Evolutionary conservation across 1,140 invertebrate species (phyloP), one percentile per base, ranked within the genome.

Genomic region (Drosophila pseudoobscura): DNA sequence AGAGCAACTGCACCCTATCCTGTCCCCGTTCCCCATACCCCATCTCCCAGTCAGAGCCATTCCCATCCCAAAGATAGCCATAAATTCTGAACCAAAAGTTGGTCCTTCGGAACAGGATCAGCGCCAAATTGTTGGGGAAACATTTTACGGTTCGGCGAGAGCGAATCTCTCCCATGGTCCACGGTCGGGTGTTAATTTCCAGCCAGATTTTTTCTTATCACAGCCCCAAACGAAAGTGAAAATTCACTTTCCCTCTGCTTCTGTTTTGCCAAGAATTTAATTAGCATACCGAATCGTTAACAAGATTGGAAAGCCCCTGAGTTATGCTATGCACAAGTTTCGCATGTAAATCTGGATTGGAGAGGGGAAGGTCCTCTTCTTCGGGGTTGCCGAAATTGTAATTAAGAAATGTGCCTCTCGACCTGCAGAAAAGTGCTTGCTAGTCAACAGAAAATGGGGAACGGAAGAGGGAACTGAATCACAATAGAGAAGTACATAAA

Each of bases 251-350:
- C n/a, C 24, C 46, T 20, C 50, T 75, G 58, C 59, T 87, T 87
- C 63, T 82, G 65, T 77, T 72, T 71, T 76, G 66, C 65, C 71
- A 73, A 50, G 83, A 87, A 88, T 87, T 87, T 87, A 87, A 87
- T 87, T 87, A 87, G 82, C 78, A 75, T 62, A 59, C 77, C 68
- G 65, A 88, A 85, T 88, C 74, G 80, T 88, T 85, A 87, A 82
- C 82, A 88, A 87, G 83, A 88, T 87, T 80, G 60, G 46, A 75
- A 79, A 57, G 57, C 64, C 78, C 64, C 64, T 87, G 71, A 80
- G 82, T 85, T 87, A 87, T 87, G 71, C 60, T 87, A 87, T 87
- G 71, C 71, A 45, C 50, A 64, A 74, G 47, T 74, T 74, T 73
- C 11, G 60, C 71, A 72, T 17, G 13, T 45, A 43, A 50, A 22